Percentiles rank a stretch among this genome's conserved stretches.
phyloP scores from a whole-genome alignment of 2,888 invertebrate genomes.

The Stenchaetothrips biformis region DNA sequence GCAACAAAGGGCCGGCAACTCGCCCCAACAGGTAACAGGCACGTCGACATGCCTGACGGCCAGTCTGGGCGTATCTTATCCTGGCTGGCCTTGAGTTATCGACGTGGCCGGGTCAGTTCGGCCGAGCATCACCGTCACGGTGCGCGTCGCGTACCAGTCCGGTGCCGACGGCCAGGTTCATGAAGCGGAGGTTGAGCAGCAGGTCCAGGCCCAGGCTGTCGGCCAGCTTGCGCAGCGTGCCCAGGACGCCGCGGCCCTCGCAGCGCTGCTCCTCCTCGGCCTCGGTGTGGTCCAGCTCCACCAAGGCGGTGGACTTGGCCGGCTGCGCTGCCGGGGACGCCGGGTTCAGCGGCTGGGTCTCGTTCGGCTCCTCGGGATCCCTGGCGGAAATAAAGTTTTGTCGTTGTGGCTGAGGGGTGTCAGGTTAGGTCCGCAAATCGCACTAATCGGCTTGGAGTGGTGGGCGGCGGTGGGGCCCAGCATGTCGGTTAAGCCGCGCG shows the following conservation, averaged over 20 bases:
- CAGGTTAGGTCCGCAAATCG: no score
- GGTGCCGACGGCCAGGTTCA: constrained; percentile 66
- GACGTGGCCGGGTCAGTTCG: no score
- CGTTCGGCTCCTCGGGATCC: not conserved
- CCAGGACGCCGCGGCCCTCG: not conserved
- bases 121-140: not conserved
- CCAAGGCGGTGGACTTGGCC: not conserved
- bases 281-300: constrained; percentile 42
- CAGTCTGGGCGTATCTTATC: no score
- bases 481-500: no score
- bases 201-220: constrained; percentile 66
- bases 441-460: no score
- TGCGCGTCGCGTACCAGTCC: constrained; percentile 48
- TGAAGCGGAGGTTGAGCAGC: constrained; percentile 65
- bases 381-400: not conserved
- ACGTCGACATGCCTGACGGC: no score
- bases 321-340: not conserved
- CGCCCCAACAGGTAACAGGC: no score
- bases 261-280: constrained; percentile 49
- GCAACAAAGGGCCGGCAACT: no score
- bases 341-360: not conserved
- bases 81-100: no score
- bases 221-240: constrained; percentile 45
- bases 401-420: no score
- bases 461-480: no score